phyloP scores from a whole-genome alignment of 2,113 vertebrate genomes.

The Notothenia rossii region DNA sequence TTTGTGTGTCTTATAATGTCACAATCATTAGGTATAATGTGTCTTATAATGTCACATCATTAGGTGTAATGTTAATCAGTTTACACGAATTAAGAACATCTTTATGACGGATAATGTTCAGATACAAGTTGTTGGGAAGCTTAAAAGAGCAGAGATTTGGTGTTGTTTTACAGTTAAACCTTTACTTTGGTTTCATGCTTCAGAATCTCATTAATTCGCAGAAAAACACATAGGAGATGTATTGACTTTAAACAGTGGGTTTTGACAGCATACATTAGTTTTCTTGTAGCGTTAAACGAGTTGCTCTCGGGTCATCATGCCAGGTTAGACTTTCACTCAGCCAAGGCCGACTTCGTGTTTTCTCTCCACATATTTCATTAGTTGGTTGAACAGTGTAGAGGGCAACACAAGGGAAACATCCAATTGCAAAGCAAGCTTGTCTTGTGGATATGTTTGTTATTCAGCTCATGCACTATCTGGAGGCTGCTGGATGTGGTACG shows the following conservation, averaged over 20 bases:
- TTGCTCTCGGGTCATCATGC: constrained; percentile 51
- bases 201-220: not conserved
- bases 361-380: constrained; percentile 55
- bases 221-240: not conserved
- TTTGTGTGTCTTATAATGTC: not conserved
- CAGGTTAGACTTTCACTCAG: constrained; percentile 47
- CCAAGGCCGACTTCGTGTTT: constrained; percentile 41
- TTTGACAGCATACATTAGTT: constrained; percentile 20
- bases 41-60: not conserved
- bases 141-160: not conserved
- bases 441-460: constrained; percentile 81
- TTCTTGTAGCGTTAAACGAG: constrained; percentile 31
- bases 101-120: not conserved
- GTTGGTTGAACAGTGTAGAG: constrained; percentile 55
- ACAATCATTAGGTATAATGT: not conserved
- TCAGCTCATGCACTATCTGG: constrained; percentile 81
- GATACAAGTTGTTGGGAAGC: not conserved
- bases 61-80: not conserved
- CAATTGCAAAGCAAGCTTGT: constrained; percentile 74
- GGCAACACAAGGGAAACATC: constrained; percentile 72
- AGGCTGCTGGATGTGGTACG: constrained; percentile 81
- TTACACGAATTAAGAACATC: not conserved
- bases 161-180: constrained; percentile 1
- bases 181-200: not conserved
- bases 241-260: not conserved